These are phyloP conservation scores for Helogale parvula DNA, from an alignment of 2,113 vertebrate genomes.

Conservation along the genomic window DNA sequence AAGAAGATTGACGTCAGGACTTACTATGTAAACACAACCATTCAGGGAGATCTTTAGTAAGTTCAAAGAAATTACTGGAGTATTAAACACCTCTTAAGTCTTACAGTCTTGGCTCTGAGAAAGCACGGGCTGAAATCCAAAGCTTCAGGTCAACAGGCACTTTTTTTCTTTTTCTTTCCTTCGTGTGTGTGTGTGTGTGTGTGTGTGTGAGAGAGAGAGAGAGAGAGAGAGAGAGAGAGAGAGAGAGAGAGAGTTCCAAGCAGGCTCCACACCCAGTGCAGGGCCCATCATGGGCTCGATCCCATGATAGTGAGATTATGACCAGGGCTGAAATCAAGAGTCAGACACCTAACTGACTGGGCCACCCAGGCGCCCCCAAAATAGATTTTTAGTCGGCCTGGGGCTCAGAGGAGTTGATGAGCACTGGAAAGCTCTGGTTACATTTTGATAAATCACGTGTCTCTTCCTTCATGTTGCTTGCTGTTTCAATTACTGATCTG, in stretches of 20 bases:
- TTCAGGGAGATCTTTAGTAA: not conserved
- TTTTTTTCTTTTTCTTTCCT: not conserved
- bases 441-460: not conserved
- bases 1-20: not conserved
- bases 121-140: not conserved
- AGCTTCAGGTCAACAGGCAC: not conserved
- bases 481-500: fast-evolving
- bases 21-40: not conserved
- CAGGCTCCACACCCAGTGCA: too few relatives aligned
- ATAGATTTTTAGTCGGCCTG: not conserved
- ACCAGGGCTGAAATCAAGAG: too few relatives aligned
- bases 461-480: not conserved
- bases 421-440: too few relatives aligned
- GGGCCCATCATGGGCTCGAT: too few relatives aligned
- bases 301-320: too few relatives aligned
- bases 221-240: too few relatives aligned
- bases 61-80: not conserved
- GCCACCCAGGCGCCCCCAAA: too few relatives aligned
- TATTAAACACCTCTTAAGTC: not conserved
- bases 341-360: too few relatives aligned
- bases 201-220: too few relatives aligned
- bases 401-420: too few relatives aligned
- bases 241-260: too few relatives aligned
- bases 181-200: too few relatives aligned
- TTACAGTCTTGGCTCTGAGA: not conserved